Evolutionary conservation across 53 echinoderm and acorn worm species (phyloP).

Genomic region (Mesocentrotus franciscanus): DNA sequence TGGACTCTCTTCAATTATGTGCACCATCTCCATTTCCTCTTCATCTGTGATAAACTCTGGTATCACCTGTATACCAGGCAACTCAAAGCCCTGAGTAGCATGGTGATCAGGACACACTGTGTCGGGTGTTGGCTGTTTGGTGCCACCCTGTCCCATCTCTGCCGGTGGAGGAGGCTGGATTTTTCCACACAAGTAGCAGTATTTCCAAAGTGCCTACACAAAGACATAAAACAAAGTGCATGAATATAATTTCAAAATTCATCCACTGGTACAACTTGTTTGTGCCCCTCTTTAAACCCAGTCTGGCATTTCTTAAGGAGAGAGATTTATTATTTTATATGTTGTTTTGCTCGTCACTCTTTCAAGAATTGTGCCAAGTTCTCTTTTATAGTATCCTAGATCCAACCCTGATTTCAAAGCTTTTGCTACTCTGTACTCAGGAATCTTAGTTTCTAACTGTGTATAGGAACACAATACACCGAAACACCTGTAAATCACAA

Average conservation of each 20-base stretch:
- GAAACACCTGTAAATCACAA: neutral
- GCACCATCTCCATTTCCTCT: slow-evolving; percentile 79
- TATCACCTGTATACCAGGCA: slow-evolving; percentile 81
- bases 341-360: neutral
- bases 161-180: slow-evolving; percentile 56
- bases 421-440: too few species aligned
- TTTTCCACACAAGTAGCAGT: slow-evolving; percentile 78
- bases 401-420: too few species aligned
- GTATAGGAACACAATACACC: too few species aligned
- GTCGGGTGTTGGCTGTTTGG: neutral
- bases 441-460: too few species aligned
- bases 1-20: slow-evolving; percentile 73
- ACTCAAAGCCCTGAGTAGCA: slow-evolving; percentile 50
- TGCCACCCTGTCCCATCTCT: neutral
- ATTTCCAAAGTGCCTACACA: slow-evolving; percentile 66
- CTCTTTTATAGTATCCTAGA: rapidly evolving
- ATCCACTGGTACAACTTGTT: neutral
- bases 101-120: slow-evolving; percentile 38
- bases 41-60: slow-evolving; percentile 73
- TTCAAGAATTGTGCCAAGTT: neutral
- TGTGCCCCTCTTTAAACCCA: too few species aligned
- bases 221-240: neutral
- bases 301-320: too few species aligned
- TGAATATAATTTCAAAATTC: neutral
- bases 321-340: too few species aligned